Conservation (phyloP, 2,113 vertebrate species). For the Sorex fumeus region DNA sequence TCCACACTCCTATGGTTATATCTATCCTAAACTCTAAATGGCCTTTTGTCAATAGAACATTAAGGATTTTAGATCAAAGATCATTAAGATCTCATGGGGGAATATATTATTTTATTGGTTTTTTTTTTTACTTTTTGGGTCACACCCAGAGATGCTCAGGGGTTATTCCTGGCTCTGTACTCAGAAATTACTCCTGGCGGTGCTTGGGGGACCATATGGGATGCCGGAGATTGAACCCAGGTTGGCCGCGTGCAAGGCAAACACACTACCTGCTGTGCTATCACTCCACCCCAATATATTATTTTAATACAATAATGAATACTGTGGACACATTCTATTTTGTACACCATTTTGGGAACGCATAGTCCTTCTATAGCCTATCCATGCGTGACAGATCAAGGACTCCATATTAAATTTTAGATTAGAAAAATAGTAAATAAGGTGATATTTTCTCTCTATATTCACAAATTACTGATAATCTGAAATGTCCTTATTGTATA, state of each 20-base stretch:
- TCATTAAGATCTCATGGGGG: background rate
- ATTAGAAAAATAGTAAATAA: background rate
- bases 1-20: background rate
- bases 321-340: background rate
- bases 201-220: too few relatives aligned
- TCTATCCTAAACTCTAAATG: background rate
- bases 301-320: background rate
- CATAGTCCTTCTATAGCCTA: background rate
- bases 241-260: too few relatives aligned
- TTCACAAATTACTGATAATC: background rate
- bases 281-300: too few relatives aligned
- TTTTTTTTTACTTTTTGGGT: too few relatives aligned
- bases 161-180: too few relatives aligned
- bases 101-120: background rate
- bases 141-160: too few relatives aligned
- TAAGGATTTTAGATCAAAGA: background rate
- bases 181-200: too few relatives aligned
- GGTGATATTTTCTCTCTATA: background rate
- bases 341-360: background rate
- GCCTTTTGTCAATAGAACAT: background rate
- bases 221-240: too few relatives aligned
- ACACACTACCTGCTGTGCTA: too few relatives aligned
- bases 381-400: background rate
- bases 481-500: background rate
- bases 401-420: constrained; percentile 12